phyloP scores from a whole-genome alignment of 2,797 vertebrate genomes.

The Champsocephalus esox region DNA sequence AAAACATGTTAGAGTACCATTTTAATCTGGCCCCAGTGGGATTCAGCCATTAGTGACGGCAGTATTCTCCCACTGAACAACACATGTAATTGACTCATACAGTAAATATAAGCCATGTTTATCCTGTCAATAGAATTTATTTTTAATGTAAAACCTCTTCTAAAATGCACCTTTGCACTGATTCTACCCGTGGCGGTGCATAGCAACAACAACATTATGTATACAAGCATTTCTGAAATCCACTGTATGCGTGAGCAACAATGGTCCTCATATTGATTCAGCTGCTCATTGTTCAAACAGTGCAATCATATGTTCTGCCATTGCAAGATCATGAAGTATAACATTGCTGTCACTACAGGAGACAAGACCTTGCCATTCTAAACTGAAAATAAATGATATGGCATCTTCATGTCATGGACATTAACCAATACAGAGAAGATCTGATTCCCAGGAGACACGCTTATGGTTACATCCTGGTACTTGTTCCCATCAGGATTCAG shows the following conservation, averaged over 20 bases:
- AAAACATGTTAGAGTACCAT: not conserved
- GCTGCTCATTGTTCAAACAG: constrained; percentile 27
- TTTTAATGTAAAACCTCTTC: constrained; percentile 43
- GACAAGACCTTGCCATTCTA: constrained; percentile 19
- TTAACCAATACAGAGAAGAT: not conserved
- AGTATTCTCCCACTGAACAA: constrained; percentile 18
- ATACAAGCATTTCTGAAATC: constrained; percentile 8
- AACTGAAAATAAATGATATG: not conserved
- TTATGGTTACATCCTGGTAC: not conserved
- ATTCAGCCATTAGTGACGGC: constrained; percentile 22
- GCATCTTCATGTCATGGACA: not conserved
- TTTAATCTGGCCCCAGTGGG: constrained; percentile 11
- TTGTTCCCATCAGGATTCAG: constrained; percentile 3
- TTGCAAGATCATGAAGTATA: constrained; percentile 2
- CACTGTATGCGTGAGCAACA: not conserved
- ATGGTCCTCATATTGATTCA: constrained; percentile 15
- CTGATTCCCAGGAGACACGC: not conserved
- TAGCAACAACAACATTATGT: constrained; percentile 32
- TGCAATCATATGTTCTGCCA: constrained; percentile 3
- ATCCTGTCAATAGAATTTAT: constrained; percentile 32
- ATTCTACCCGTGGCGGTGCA: not conserved
- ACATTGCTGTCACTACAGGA: constrained; percentile 10
- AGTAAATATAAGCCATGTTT: constrained; percentile 33
- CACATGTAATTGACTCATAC: constrained; percentile 8
- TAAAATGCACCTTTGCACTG: constrained; percentile 31